Percentiles rank a stretch among this genome's conserved stretches.
These are phyloP conservation scores for Pocillopora verrucosa DNA, from an alignment of 64 coral and sea anemone species.

Conservation along the genomic window DNA sequence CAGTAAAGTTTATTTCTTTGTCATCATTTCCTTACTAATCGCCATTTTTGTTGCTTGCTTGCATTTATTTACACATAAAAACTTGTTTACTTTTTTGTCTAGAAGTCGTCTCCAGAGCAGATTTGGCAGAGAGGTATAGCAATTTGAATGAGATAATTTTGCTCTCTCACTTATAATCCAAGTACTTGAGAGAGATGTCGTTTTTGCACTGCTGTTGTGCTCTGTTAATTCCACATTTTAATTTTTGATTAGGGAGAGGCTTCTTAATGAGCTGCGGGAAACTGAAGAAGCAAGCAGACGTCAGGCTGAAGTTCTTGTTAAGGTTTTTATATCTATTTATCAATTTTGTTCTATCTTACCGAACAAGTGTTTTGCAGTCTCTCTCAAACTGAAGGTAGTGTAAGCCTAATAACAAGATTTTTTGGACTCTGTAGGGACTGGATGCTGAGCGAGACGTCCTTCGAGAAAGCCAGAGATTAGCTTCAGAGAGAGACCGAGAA, in stretches of 20 bases:
- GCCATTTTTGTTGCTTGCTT: background rate
- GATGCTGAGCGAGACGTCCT: slow-evolving; percentile 90
- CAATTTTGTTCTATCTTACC: too few species aligned
- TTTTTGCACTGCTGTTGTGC: too few species aligned
- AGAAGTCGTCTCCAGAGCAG: slow-evolving; percentile 13
- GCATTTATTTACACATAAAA: background rate
- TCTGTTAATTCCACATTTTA: background rate
- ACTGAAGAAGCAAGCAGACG: slow-evolving; percentile 81
- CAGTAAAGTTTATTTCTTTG: background rate
- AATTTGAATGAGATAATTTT: too few species aligned
- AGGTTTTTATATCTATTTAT: slow-evolving; percentile 9
- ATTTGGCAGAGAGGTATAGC: slow-evolving; percentile 26
- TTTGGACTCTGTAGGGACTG: slow-evolving; percentile 49
- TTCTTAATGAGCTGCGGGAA: slow-evolving; percentile 76
- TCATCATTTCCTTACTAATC: background rate
- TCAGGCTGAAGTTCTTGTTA: slow-evolving; percentile 90
- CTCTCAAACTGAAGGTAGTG: background rate
- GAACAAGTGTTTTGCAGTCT: too few species aligned
- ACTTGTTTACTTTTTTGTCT: background rate
- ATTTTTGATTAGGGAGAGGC: slow-evolving; percentile 56
- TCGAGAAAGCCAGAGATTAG: slow-evolving; percentile 83
- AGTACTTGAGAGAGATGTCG: too few species aligned
- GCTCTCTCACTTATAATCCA: too few species aligned
- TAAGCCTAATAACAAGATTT: background rate
- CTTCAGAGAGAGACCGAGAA: slow-evolving; percentile 74